Percentiles rank a stretch among this genome's conserved stretches.
phyloP scores from a whole-genome alignment of 2,888 invertebrate genomes.

The Poecilobothrus nobilitatus region DNA sequence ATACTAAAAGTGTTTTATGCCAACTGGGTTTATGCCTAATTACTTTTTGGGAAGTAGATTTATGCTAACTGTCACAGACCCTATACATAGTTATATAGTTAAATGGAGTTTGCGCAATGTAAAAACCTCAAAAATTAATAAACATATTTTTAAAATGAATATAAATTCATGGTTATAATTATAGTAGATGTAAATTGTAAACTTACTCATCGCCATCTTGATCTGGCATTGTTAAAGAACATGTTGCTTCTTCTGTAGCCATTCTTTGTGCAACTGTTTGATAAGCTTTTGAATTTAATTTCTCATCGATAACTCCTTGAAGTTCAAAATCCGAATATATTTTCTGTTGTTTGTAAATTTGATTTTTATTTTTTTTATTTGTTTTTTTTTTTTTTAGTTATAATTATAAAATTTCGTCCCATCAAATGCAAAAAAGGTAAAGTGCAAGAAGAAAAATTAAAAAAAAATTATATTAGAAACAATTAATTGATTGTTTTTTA shows the following conservation, averaged over 20 bases:
- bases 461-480: background rate
- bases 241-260: conserved; percentile 94
- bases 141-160: too few relatives aligned
- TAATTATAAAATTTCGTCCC: too few relatives aligned
- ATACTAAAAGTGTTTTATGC: too few relatives aligned
- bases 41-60: too few relatives aligned
- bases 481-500: too few relatives aligned
- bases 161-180: too few relatives aligned
- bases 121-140: too few relatives aligned
- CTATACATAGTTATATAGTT: too few relatives aligned
- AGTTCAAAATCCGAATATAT: conserved; percentile 98
- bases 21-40: too few relatives aligned
- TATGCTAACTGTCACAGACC: too few relatives aligned
- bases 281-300: conserved; percentile 91
- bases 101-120: too few relatives aligned
- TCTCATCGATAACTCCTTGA: conserved; percentile 96
- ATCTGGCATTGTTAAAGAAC: conserved; percentile 75
- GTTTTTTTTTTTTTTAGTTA: background rate
- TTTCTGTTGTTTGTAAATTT: conserved; percentile 57
- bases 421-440: too few relatives aligned
- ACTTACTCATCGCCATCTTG: conserved; percentile 56
- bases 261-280: conserved; percentile 86
- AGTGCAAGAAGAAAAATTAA: background rate
- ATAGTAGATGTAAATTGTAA: conserved; percentile 9
- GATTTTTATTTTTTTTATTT: background rate